Evolutionary conservation across 2,888 invertebrate species (phyloP).

Genomic region (Cancer borealis): DNA sequence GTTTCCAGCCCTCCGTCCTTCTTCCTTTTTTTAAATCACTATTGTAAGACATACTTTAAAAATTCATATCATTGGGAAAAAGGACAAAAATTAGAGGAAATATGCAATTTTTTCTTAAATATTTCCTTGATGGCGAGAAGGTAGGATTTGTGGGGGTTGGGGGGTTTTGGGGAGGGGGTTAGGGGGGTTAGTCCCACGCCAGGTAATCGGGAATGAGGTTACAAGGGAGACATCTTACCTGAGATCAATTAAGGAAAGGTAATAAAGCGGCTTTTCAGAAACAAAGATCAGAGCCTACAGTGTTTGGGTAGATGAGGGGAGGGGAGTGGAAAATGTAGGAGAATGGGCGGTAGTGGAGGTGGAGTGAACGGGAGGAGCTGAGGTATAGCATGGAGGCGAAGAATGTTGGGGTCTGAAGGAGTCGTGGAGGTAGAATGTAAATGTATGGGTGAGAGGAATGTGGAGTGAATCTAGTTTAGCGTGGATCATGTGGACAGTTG

Average conservation of each 20-base stretch:
- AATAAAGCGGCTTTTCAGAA: slow-evolving; percentile 43
- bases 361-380: background rate
- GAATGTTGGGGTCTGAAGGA: background rate
- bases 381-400: background rate
- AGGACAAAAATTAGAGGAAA: background rate
- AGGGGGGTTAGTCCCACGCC: background rate
- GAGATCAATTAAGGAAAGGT: slow-evolving; percentile 52
- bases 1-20: background rate
- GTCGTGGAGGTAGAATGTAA: background rate
- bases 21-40: background rate
- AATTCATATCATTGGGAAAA: background rate
- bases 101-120: background rate
- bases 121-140: background rate
- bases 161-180: background rate
- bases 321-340: background rate
- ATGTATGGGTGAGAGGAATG: background rate
- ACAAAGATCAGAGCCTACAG: background rate
- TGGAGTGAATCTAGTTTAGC: background rate
- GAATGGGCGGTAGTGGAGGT: background rate
- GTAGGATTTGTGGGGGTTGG: background rate
- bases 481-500: slow-evolving; percentile 22
- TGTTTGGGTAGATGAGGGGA: background rate
- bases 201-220: slow-evolving; percentile 47
- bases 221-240: slow-evolving; percentile 23
- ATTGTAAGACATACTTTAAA: background rate